These are phyloP conservation scores for Drosophila macrospina DNA, from an alignment of 2,888 invertebrate species.

Conservation along the genomic window DNA sequence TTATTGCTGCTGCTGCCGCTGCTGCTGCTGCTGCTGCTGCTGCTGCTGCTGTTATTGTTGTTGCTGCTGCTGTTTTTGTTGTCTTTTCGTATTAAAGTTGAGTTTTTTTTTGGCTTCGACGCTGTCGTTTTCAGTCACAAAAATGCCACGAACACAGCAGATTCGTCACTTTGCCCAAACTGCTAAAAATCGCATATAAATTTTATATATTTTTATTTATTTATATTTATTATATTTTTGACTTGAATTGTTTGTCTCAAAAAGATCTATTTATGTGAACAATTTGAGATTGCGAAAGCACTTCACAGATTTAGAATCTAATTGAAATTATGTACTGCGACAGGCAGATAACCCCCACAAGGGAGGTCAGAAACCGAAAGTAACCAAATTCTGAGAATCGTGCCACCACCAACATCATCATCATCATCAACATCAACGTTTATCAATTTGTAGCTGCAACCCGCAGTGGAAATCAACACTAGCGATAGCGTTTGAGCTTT, in stretches of 20 bases:
- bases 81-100: background rate
- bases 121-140: constrained; percentile 34
- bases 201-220: background rate
- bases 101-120: background rate
- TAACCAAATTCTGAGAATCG: constrained; percentile 21
- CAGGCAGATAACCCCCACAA: constrained; percentile 31
- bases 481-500: constrained; percentile 21
- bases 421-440: constrained; percentile 17
- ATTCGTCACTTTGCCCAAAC: constrained; percentile 15
- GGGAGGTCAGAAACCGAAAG: constrained; percentile 27
- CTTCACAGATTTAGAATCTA: constrained; percentile 6
- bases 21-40: background rate
- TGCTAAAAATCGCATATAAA: background rate
- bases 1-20: background rate
- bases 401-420: constrained; percentile 25
- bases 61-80: background rate
- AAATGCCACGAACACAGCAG: constrained; percentile 55
- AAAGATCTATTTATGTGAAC: constrained; percentile 4
- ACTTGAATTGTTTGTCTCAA: background rate
- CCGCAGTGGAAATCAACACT: constrained; percentile 1
- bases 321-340: constrained; percentile 11
- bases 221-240: background rate
- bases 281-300: constrained; percentile 13
- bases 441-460: constrained; percentile 25
- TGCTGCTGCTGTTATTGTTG: background rate